Conservation (phyloP, 2,888 invertebrate genomes). For the Heliconius aoede region DNA sequence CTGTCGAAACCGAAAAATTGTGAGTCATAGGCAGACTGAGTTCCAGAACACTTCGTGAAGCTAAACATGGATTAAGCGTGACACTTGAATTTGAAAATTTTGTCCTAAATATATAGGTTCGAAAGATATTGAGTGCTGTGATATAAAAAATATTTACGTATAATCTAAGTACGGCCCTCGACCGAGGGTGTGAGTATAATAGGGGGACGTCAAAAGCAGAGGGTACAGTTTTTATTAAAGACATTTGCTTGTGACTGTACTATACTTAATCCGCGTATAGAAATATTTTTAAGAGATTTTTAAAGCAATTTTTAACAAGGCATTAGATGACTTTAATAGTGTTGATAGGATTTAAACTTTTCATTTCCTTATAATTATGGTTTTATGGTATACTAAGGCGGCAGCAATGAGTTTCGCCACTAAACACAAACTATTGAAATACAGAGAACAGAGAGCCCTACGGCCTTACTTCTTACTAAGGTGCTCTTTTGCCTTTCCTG, state of each 20-base stretch:
- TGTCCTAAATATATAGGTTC: not conserved
- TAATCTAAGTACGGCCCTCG: conserved; percentile 39
- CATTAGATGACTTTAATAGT: not conserved
- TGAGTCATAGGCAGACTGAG: too few relatives aligned
- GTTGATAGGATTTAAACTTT: not conserved
- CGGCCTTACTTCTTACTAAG: too few relatives aligned
- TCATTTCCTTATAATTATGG: not conserved
- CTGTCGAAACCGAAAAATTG: not conserved
- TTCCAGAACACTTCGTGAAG: not conserved
- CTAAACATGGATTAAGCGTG: not conserved
- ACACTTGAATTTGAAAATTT: not conserved
- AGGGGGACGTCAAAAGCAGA: conserved; percentile 57
- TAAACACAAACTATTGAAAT: too few relatives aligned
- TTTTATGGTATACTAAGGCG: too few relatives aligned
- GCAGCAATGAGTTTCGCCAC: too few relatives aligned
- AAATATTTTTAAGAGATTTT: conserved; percentile 20
- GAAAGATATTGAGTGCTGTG: not conserved
- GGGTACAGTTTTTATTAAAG: conserved; percentile 43
- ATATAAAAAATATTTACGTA: conserved; percentile 6
- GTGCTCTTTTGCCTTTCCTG: too few relatives aligned
- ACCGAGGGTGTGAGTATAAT: conserved; percentile 66
- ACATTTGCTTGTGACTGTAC: conserved; percentile 37
- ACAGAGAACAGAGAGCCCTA: too few relatives aligned
- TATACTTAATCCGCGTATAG: conserved; percentile 18
- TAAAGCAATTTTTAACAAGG: not conserved